These are phyloP conservation scores for Oppia nitens DNA, from an alignment of 1,140 invertebrate genomes.

Conservation along the genomic window DNA sequence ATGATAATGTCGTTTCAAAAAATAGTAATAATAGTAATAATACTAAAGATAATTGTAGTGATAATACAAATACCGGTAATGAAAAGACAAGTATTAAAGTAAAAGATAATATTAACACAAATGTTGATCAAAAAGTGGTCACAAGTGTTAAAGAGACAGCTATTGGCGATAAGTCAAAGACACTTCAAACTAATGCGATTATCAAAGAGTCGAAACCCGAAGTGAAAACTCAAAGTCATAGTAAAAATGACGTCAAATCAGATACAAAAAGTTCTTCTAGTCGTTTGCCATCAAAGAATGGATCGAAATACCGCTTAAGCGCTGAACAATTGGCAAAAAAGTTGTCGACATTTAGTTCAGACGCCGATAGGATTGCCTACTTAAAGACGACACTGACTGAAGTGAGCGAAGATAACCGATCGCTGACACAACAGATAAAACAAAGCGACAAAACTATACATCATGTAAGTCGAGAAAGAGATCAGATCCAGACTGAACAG, in stretches of 20 bases:
- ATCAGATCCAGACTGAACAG: constrained; percentile 59
- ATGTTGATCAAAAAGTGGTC: background rate
- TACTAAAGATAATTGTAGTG: background rate
- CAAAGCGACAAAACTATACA: constrained; percentile 26
- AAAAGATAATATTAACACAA: background rate
- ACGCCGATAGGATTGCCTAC: background rate
- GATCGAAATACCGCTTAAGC: constrained; percentile 9
- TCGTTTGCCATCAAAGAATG: background rate
- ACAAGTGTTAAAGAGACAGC: background rate
- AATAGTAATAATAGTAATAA: background rate
- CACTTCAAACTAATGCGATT: too few species aligned
- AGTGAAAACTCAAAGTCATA: too few species aligned
- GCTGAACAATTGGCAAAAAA: constrained; percentile 14
- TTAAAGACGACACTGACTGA: constrained; percentile 29
- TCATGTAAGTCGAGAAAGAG: constrained; percentile 52
- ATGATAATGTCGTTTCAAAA: background rate
- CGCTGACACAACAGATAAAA: constrained; percentile 38
- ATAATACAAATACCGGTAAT: background rate
- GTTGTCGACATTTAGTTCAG: background rate
- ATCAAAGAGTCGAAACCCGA: too few species aligned
- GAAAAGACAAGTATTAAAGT: background rate
- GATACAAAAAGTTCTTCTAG: constrained; percentile 4
- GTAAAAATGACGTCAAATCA: too few species aligned
- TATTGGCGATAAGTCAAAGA: too few species aligned
- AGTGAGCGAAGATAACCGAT: constrained; percentile 53